Base-by-base conservation (phyloP, 92 coral and sea anemone species). In the Nematostella vectensis region DNA sequence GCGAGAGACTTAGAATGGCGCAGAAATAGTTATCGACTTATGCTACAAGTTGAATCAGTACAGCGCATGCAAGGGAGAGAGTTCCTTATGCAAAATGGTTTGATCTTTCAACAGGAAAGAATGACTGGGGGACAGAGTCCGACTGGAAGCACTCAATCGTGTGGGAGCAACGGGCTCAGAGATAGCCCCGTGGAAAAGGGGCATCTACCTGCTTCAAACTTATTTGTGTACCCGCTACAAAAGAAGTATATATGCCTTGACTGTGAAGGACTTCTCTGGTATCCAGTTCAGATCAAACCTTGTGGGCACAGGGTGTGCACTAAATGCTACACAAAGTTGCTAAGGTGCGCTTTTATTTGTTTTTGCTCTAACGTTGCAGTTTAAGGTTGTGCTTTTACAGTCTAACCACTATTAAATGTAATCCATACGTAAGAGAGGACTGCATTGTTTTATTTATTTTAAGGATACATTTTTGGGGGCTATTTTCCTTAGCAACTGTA, bases 241-340 rank as follows among this genome's bases (percentile, higher is more conserved):
- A 79, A 75, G 62, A 93, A 87, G 39, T 85, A 82, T 50, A 75
- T 63, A 23, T 91, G 97, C 58, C 85, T 87, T 1, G 70, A 79
- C 48, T 91, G 97, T 59, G 83, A 75, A 6, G 88, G 72, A 27
- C 61, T 85, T 4, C 72, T 91, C 15, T 82, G 94, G 3, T 82
- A 86, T 33, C 95, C 97, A 0, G 87, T 85, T 0, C 71, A 77
- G 40, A 69, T 85, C 11, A 70, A 59, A 20, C 80, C 79, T 12
- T 91, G 97, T 27, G 95, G 91, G 0, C 97, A 91, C 69, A 83
- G 89, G 0, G 64, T 87, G 28, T 91, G 97, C 57, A 81, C 81
- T 31, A 72, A 74, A 12, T 91, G 97, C 24, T 82, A 69, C n/a
- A 58, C 55, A 3, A 82, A 79, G 16, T 39, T 84, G 21, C 56